phyloP scores from a whole-genome alignment of 2,113 vertebrate genomes.

The Chitala chitala region DNA sequence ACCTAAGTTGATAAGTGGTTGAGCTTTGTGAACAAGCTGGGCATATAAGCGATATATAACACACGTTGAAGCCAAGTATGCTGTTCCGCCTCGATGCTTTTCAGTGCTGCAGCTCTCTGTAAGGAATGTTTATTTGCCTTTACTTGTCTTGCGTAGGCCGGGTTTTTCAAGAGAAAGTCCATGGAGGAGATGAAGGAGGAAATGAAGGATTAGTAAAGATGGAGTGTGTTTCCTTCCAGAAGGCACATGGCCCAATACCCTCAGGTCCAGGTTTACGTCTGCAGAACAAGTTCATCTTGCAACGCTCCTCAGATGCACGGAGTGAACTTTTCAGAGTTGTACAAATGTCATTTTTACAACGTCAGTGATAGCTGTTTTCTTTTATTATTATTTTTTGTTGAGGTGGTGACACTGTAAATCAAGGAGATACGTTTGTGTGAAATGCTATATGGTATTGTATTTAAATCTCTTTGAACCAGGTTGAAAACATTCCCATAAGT shows the following conservation, averaged over 20 bases:
- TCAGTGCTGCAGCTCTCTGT: background rate
- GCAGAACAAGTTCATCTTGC: background rate
- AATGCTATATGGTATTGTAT: conserved; percentile 26
- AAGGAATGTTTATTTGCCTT: background rate
- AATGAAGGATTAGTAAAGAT: conserved; percentile 48
- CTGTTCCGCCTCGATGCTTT: background rate
- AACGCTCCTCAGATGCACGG: background rate
- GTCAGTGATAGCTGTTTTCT: background rate
- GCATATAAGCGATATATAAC: too few species aligned
- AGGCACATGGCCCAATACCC: conserved; percentile 22
- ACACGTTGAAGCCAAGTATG: too few species aligned
- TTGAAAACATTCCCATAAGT: background rate
- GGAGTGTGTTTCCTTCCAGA: conserved; percentile 1
- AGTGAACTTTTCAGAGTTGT: background rate
- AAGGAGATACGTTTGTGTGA: conserved; percentile 21
- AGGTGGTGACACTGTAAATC: conserved; percentile 46
- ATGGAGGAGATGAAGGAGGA: conserved; percentile 55
- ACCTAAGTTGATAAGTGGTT: too few species aligned
- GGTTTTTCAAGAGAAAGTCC: conserved; percentile 70
- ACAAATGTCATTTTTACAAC: background rate
- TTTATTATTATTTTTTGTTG: conserved; percentile 33
- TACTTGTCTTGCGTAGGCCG: conserved; percentile 49
- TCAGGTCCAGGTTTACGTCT: background rate
- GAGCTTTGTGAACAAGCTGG: too few species aligned
- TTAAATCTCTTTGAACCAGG: too few species aligned